Base-by-base conservation (phyloP, 2,797 vertebrate species). In the Myripristis murdjan region DNA sequence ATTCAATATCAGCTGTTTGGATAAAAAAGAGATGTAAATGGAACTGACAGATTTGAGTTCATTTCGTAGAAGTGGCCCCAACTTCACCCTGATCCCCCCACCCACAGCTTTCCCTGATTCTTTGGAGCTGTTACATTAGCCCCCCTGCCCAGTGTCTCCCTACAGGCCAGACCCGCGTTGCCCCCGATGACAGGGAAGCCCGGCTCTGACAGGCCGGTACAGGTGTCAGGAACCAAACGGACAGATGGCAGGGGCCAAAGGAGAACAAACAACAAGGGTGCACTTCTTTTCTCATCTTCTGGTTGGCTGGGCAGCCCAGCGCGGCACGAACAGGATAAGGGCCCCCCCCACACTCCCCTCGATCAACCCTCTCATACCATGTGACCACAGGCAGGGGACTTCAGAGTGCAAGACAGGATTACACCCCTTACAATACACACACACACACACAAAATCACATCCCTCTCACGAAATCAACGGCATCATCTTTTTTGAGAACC, bases 181-280 rank as follows among this genome's bases (percentile, higher is more conserved):
- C 88, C 85, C 70, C 75, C 44, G 16, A 51, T 79, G 82, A 91
- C 80, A 87, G 86, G 86, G 83, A 71, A 59, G 67, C 83, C 86
- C 77, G 58, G 83, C 77, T 89, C 90, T 92, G 91, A 93, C 77
- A 48, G 91, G 78, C 87, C 72, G 72, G 91, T 94, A 89, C 94
- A 95, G 94, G 93, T 95, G 94, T 92, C 90, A 87, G 82, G 70
- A 91, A 87, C 91, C 68, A 39, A 77, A 77, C 18, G 39, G 89
- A 93, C 94, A 95, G 94, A 94, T 95, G 94, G 94, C 68, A 54
- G 71, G 77, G 87, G 87, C 83, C 90, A 81, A 87, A 93, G 89
- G 92, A 70, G 75, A 91, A 91, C 84, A 75, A 91, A 85, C 81
- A 77, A 92, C 89, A 91, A 93, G 91, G 90, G 84, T 73, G 75